A percentile compares a stretch with the other conserved stretches of the same genome.
These are phyloP conservation scores for Zaprionus kolodkinae DNA, from an alignment of 1,140 invertebrate species.

Conservation along the genomic window DNA sequence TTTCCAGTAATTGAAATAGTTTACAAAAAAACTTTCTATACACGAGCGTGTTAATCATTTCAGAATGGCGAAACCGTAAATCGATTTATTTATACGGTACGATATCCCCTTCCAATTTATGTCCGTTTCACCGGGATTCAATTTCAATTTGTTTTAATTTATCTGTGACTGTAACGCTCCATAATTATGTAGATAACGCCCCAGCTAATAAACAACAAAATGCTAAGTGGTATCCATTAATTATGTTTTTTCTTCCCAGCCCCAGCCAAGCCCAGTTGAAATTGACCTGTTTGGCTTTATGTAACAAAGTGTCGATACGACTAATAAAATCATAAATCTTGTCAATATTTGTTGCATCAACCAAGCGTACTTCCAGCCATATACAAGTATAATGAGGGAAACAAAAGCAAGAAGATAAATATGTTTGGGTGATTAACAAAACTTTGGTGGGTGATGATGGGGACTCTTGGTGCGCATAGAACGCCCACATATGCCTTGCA, in stretches of 20 bases:
- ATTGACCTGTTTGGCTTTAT: slow-evolving; percentile 61
- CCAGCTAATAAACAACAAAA: slow-evolving; percentile 69
- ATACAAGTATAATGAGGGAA: slow-evolving; percentile 55
- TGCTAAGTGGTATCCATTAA: slow-evolving; percentile 63
- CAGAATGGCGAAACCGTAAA: background rate
- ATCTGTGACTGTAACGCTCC: slow-evolving; percentile 34
- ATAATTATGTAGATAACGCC: slow-evolving; percentile 53
- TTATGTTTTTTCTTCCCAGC: slow-evolving; percentile 42
- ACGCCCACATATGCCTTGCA: slow-evolving; percentile 56
- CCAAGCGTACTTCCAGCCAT: slow-evolving; percentile 64
- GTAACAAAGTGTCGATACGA: slow-evolving; percentile 69
- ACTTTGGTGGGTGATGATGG: slow-evolving; percentile 48
- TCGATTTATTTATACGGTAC: background rate
- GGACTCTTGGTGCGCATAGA: slow-evolving; percentile 35
- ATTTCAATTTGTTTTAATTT: slow-evolving; percentile 16
- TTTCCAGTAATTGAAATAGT: background rate
- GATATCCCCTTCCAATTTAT: slow-evolving; percentile 6
- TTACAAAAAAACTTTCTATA: slow-evolving; percentile 10
- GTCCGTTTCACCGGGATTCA: slow-evolving; percentile 2
- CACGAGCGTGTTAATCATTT: background rate
- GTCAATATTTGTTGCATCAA: slow-evolving; percentile 70
- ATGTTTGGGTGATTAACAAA: slow-evolving; percentile 62
- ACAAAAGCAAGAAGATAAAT: slow-evolving; percentile 30
- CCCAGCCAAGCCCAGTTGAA: slow-evolving; percentile 14
- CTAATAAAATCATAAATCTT: slow-evolving; percentile 79